These are phyloP conservation scores for Poeciliopsis infans DNA, from an alignment of 2,797 vertebrate species.

Conservation along the genomic window DNA sequence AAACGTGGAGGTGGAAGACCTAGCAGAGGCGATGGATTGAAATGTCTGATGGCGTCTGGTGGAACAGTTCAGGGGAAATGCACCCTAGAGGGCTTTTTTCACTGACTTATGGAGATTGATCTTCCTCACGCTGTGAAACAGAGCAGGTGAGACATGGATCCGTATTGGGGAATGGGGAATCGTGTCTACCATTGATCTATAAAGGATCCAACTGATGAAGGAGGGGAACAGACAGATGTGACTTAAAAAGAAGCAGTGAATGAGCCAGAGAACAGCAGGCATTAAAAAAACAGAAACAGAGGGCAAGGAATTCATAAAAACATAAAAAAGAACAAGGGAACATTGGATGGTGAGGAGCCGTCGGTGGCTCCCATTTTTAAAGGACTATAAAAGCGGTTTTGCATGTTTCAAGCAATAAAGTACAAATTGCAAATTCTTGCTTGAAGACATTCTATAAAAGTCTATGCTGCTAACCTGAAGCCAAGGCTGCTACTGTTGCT, in stretches of 20 bases:
- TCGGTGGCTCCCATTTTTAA: constrained; percentile 32
- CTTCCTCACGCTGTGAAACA: constrained; percentile 34
- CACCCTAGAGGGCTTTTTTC: constrained; percentile 37
- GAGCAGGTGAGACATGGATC: constrained; percentile 46
- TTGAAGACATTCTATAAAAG: constrained; percentile 33
- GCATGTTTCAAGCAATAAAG: constrained; percentile 48
- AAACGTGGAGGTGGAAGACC: constrained; percentile 40
- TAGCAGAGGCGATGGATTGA: background rate
- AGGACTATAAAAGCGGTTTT: constrained; percentile 33
- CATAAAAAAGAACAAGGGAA: constrained; percentile 5
- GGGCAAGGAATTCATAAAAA: background rate
- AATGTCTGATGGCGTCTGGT: constrained; percentile 23
- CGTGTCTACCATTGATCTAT: constrained; percentile 50
- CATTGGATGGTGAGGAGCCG: constrained; percentile 18
- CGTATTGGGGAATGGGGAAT: constrained; percentile 17
- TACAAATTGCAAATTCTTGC: constrained; percentile 50
- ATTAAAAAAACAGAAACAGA: background rate
- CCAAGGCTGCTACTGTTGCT: background rate
- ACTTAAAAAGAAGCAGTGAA: constrained; percentile 4
- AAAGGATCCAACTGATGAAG: constrained; percentile 55
- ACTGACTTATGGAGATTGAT: constrained; percentile 58
- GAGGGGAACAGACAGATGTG: background rate
- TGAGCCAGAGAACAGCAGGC: constrained; percentile 8
- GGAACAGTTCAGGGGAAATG: constrained; percentile 17
- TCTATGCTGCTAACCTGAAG: constrained; percentile 16